These are phyloP conservation scores for Numenius arquata DNA, from an alignment of 2,113 vertebrate species.

Conservation along the genomic window DNA sequence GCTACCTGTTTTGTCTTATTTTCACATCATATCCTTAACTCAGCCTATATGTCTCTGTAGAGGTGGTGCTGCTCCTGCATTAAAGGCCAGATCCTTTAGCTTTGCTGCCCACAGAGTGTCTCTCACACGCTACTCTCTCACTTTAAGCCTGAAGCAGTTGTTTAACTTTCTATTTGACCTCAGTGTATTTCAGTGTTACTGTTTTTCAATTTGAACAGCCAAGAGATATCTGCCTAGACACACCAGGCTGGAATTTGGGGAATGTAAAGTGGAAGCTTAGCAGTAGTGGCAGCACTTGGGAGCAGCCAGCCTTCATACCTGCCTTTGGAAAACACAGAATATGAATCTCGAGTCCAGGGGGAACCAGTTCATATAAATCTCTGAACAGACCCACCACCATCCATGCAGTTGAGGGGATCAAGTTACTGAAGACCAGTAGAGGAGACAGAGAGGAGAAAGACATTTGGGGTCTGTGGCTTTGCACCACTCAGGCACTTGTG, in stretches of 20 bases:
- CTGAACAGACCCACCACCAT: not conserved
- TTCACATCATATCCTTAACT: not conserved
- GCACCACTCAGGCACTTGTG: not conserved
- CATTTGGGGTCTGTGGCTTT: not conserved
- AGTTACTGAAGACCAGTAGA: not conserved
- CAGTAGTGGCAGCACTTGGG: not conserved
- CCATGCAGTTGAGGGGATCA: not conserved
- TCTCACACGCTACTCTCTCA: not conserved
- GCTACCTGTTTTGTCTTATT: not conserved
- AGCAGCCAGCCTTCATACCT: not conserved
- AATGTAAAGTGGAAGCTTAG: constrained; percentile 38
- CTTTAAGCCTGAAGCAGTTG: not conserved
- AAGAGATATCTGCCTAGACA: constrained; percentile 17
- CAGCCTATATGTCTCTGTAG: not conserved
- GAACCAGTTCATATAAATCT: not conserved
- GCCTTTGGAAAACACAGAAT: not conserved
- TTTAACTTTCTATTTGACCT: constrained; percentile 8
- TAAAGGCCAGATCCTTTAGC: not conserved
- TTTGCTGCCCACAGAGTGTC: not conserved
- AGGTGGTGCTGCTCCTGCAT: not conserved
- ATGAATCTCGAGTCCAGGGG: not conserved
- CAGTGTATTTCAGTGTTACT: not conserved
- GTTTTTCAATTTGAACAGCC: constrained; percentile 12
- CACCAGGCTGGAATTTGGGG: constrained; percentile 19
- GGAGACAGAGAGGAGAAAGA: not conserved